Evolutionary conservation across 2,113 vertebrate genomes (phyloP), one percentile per base, ranked within the genome.

Genomic region (Gobiocypris rarus): DNA sequence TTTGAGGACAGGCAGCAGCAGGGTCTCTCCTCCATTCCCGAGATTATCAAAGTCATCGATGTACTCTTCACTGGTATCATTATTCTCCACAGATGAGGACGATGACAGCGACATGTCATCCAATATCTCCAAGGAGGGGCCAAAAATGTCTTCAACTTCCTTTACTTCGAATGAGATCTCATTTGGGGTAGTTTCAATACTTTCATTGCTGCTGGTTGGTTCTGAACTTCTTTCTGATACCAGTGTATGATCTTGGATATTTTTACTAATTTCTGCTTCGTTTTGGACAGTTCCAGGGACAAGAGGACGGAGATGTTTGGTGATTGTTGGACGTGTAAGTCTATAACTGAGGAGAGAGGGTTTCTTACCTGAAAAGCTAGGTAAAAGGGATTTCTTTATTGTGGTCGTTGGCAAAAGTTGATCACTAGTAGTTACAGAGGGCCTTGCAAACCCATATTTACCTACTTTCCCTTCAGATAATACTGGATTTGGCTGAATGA

Each of bases 101-200:
- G 97, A 98, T 4, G 97, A 98, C 90, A 98, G 93, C 10, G 97
- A 98, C 92, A 98, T 98, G 89, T 98, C 97, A 92, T 99, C 97
- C 77, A 96, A 94, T n/a, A 94, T 94, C 88, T 97, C 96, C 6
- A 93, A 38, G 11, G 69, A 83, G 3, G 41, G 74, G 22, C 14
- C 95, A 54, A 93, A 86, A 69, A 93, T 92, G 34, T 78, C 76
- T 10, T 91, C 91, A 65, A 82, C 85, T 59, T 94, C 94, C 34
- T 87, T 87, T 34, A 22, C 41, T n/a, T 70, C 31, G 3, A 70
- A 67, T 13, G 31, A 41, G 1, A 59, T 70, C 15, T 83, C 58
- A 15, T 70, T 52, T 1, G 76, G 71, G 17, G 63, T 17, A 28
- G 75, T 48, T 48, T 9, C 70, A 9, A 69, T 13, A 31, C 48